phyloP scores from a whole-genome alignment of 2,113 vertebrate genomes.

The Labeo rohita region DNA sequence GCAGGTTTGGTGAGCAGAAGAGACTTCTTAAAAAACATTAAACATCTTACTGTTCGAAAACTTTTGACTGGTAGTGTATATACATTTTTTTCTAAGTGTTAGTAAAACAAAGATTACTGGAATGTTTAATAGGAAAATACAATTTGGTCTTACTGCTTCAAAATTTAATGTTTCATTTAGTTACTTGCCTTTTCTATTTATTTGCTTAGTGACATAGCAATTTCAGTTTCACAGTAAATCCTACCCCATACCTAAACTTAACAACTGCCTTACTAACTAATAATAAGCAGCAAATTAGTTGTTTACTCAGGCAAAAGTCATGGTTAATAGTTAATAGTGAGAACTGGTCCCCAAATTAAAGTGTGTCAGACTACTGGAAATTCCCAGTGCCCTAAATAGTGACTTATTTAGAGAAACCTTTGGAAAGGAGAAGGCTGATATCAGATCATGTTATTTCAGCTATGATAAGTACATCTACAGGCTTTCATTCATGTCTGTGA shows the following conservation, averaged over 20 bases:
- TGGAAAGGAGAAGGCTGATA: background rate
- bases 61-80: background rate
- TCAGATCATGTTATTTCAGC: background rate
- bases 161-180: background rate
- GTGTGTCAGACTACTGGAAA: background rate
- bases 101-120: too few species aligned
- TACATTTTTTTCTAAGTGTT: background rate
- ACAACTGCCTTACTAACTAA: background rate
- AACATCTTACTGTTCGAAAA: too few species aligned
- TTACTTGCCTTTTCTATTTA: too few species aligned
- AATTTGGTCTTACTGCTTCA: background rate
- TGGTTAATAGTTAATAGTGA: background rate
- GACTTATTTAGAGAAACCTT: background rate
- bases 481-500: background rate
- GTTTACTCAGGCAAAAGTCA: background rate
- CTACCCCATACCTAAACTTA: too few species aligned
- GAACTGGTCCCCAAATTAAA: background rate
- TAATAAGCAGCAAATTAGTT: background rate
- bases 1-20: too few species aligned
- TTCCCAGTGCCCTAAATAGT: background rate
- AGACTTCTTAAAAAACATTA: too few species aligned
- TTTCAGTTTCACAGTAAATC: background rate
- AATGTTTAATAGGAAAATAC: too few species aligned
- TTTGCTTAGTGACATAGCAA: background rate
- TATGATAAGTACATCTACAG: background rate